Conservation (phyloP, 2,113 vertebrate genomes). For the Todiramphus chloris region DNA sequence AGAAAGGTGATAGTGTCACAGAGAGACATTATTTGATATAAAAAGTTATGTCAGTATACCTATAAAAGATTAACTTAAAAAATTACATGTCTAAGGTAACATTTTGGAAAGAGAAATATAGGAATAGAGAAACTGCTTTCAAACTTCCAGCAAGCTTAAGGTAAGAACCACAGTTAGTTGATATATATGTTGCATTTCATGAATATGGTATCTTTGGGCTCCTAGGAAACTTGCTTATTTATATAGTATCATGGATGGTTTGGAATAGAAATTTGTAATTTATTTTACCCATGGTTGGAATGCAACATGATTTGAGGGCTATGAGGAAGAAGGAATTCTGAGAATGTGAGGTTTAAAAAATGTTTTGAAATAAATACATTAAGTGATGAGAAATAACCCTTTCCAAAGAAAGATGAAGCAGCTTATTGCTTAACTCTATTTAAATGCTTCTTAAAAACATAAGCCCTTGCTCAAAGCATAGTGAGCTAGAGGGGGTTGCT, state of each 20-base stretch:
- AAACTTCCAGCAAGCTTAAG: background rate
- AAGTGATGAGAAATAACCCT: background rate
- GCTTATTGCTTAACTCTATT: background rate
- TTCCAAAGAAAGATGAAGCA: background rate
- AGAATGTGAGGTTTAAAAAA: background rate
- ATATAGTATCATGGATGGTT: background rate
- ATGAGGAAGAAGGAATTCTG: background rate
- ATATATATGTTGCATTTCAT: background rate
- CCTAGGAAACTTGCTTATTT: background rate
- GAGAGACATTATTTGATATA: background rate
- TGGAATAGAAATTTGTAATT: background rate
- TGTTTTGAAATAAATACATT: background rate
- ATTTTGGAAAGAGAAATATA: background rate
- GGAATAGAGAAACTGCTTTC: background rate
- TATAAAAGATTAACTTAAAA: background rate
- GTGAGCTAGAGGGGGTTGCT: background rate
- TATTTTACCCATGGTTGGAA: background rate
- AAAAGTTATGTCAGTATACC: background rate
- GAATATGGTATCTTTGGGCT: background rate
- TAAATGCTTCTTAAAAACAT: background rate
- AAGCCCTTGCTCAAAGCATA: background rate
- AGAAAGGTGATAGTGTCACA: background rate
- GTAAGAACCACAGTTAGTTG: background rate
- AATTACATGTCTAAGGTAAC: background rate
- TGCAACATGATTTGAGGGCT: background rate